Base-by-base conservation (phyloP, 2,888 invertebrate genomes). In the Lissonota sp. region DNA sequence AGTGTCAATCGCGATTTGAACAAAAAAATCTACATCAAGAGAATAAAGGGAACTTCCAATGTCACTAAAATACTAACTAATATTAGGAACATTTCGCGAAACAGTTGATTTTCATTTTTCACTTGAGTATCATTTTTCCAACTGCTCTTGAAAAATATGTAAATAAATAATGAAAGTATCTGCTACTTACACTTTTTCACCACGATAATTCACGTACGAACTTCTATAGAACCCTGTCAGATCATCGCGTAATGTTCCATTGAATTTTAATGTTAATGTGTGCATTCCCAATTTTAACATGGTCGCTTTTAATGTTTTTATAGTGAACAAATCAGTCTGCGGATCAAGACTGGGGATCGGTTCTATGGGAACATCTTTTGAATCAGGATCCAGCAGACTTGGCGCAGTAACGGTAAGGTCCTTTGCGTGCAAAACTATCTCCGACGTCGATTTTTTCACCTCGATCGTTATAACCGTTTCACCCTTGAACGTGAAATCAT, bases 141-240 rank as follows among this genome's bases (percentile, higher is more conserved):
- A 3, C 26, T 26, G 26, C 26, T 26, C 26, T 26, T 26, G 3
- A 26, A 26, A 26, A 26, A 26, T 26, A 3, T 26, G 26, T 3
- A 26, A 1, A 26, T 26, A 26, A 26, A 26, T 26, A 26, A 26
- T 26, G 26, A 26, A 26, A 26, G 26, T 1, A 26, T n/a, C 7
- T 49, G 10, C 14, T 57, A 87, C 88, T 85, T 89, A 92, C 88
- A 73, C 83, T 5, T 76, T 92, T 85, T 92, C 92, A 42, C 92
- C 93, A 16, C 89, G 81, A 8, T 90, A 71, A 78, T 94, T 93
- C 4, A 89, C 91, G 86, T 96, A 96, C 57, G 94, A 94, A 84
- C 95, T 95, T 86, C 94, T 94, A 88, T 96, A 96, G 88, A 96
- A 95, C 66, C 96, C 96, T 63, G 93, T 94, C 79, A 95, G 91